Evolutionary conservation across 2,797 vertebrate species (phyloP), one percentile per base, ranked within the genome.

Genomic region (Ctenopoma kingsleyae): DNA sequence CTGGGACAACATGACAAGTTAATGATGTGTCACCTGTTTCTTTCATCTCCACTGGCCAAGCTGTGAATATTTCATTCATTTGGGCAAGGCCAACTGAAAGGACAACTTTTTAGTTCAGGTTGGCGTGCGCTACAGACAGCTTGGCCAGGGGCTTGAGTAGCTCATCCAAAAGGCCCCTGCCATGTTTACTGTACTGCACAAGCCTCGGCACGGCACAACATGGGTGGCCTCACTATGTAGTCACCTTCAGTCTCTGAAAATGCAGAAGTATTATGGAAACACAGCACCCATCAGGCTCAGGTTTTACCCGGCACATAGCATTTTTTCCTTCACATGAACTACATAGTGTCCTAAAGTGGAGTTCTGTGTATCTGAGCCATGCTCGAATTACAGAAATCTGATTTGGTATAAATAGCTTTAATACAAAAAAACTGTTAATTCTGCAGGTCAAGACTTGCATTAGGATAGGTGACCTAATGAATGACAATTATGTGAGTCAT

Each of bases 181-280:
- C 87, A 88, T 89, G 91, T 93, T 92, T 91, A 93, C 91, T 86
- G 89, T 83, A 80, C 79, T 73, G 87, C 75, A 80, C 71, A 81
- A 89, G 84, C 82, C 82, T 84, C 88, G 51, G 87, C 92, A 88
- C 83, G 87, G 82, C 76, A 85, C 92, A 81, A 58, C 87, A 88
- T 95, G 92, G 93, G 92, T 93, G 92, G 93, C 89, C 92, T 81
- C 11, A 86, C 76, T 85, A 83, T 23, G 75, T 82, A 89, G 87
- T 87, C 70, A 81, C 84, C 80, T 87, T 87, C 83, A 85, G 83
- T 84, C 82, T 85, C 84, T 83, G 81, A 91, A 91, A 91, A 89
- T 80, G 73, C 77, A 59, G 67, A 71, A 82, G 72, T 84, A 83
- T 85, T 90, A 89, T 89, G 84, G 89, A 93, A 91, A 87, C 67